These are phyloP conservation scores for Cygnus atratus DNA, from an alignment of 2,113 vertebrate species.

Conservation along the genomic window DNA sequence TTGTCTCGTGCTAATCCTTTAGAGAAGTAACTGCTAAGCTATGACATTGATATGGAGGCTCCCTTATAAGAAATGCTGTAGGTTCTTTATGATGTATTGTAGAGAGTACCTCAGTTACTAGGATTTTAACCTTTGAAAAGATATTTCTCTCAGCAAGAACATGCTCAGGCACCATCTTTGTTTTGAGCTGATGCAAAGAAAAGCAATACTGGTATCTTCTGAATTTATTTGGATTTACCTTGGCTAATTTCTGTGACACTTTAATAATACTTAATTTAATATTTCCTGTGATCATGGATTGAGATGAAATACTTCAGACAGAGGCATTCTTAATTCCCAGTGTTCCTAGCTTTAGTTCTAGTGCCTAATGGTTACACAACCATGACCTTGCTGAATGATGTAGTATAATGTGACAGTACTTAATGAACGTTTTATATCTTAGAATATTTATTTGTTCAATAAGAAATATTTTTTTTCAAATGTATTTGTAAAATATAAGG, in stretches of 20 bases:
- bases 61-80: background rate
- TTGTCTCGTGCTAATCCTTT: background rate
- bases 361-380: background rate
- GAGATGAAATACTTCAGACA: background rate
- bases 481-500: background rate
- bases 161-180: background rate
- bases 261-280: background rate
- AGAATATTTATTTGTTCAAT: background rate
- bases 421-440: background rate
- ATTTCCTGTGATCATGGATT: background rate
- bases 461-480: too few relatives aligned
- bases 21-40: background rate
- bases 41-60: background rate
- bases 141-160: background rate
- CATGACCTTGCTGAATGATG: background rate
- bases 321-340: background rate
- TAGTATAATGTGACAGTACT: background rate
- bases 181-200: background rate
- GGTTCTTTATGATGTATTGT: background rate
- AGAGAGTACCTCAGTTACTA: background rate
- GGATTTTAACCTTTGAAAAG: background rate
- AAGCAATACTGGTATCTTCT: background rate
- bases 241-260: background rate
- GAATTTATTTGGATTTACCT: background rate
- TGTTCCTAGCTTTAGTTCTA: background rate